Evolutionary conservation across 1,140 invertebrate species (phyloP).

Genomic region (Megalonaias nervosa): DNA sequence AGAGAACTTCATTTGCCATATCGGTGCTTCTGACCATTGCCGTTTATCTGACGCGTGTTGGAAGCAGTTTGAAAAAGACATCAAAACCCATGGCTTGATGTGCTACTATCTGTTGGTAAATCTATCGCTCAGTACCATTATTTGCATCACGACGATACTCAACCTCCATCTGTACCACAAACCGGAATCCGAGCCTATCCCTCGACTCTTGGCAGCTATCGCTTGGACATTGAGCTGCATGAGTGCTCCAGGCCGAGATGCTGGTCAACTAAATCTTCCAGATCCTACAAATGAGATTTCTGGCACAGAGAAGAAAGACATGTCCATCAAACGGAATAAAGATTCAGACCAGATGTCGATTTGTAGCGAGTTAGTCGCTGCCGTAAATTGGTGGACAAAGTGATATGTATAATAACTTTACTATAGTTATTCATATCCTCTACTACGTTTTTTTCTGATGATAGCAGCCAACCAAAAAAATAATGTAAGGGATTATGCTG

Average conservation of each 20-base stretch:
- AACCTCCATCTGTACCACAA: conserved; percentile 23
- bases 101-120: conserved; percentile 30
- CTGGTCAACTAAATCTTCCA: too few species aligned
- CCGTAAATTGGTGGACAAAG: neutral
- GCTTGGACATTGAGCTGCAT: conserved; percentile 8
- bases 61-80: conserved; percentile 75
- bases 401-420: neutral
- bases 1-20: conserved; percentile 74
- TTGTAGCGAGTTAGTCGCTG: neutral
- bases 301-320: neutral
- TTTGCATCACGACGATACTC: conserved; percentile 21
- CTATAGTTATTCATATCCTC: too few species aligned
- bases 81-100: conserved; percentile 54
- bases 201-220: neutral
- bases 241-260: neutral
- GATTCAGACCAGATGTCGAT: neutral
- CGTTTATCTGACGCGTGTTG: conserved; percentile 75
- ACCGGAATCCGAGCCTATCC: neutral
- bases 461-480: too few species aligned
- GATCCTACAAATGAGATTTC: neutral
- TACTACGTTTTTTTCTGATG: neutral
- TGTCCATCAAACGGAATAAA: neutral
- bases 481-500: too few species aligned
- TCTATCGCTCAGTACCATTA: conserved; percentile 24
- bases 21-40: conserved; percentile 75